phyloP scores from a whole-genome alignment of 64 coral and sea anemone genomes.

The Stichodactyla helianthus region DNA sequence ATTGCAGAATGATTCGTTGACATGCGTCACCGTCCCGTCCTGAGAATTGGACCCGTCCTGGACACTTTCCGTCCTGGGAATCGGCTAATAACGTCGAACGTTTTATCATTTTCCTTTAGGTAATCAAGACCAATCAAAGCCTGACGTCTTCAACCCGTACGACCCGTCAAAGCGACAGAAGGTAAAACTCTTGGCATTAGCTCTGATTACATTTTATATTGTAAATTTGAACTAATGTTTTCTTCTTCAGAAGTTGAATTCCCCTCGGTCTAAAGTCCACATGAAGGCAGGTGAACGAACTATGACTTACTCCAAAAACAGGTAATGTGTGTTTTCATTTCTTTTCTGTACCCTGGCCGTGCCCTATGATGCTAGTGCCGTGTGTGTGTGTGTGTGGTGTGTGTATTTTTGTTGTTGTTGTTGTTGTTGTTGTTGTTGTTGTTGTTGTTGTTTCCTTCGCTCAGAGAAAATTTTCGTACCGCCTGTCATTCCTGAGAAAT shows the following conservation, averaged over 20 bases:
- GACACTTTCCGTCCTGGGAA: too few species aligned
- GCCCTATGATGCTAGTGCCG: background rate
- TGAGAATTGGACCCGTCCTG: too few species aligned
- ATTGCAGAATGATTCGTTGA: too few species aligned
- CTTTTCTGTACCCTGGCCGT: background rate
- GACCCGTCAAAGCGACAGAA: background rate
- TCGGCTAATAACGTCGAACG: too few species aligned
- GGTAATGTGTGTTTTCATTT: background rate
- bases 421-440: too few species aligned
- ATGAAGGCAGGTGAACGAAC: background rate
- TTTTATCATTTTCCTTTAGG: too few species aligned
- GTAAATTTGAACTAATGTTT: background rate
- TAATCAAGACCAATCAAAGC: background rate
- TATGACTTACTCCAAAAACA: conserved; percentile 23
- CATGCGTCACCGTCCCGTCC: too few species aligned
- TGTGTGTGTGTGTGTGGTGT: background rate
- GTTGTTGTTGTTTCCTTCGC: too few species aligned
- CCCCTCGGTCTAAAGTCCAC: conserved; percentile 12
- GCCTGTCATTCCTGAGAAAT: too few species aligned
- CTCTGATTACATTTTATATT: background rate
- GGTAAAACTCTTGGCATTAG: background rate
- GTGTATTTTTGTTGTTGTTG: too few species aligned
- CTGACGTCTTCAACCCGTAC: background rate
- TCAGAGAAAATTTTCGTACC: too few species aligned
- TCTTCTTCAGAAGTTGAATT: background rate